Percentiles rank a stretch among this genome's conserved stretches.
These are phyloP conservation scores for Ochropleura plecta DNA, from an alignment of 2,888 invertebrate genomes.

Conservation along the genomic window DNA sequence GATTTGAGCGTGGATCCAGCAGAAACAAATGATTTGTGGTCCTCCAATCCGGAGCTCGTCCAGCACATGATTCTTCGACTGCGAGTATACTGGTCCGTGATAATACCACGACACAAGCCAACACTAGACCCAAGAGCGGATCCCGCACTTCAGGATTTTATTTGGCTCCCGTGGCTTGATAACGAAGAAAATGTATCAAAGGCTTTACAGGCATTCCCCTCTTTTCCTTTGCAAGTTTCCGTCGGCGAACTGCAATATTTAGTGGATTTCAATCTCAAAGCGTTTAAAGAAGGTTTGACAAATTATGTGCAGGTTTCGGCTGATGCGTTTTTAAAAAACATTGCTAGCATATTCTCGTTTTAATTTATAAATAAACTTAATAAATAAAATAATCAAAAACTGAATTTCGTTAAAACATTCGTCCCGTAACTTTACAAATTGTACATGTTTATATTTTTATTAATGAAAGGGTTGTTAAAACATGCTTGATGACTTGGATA, in stretches of 20 bases:
- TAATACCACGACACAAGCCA: conserved; percentile 68
- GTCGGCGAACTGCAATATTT: conserved; percentile 72
- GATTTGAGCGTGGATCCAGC: conserved; percentile 75
- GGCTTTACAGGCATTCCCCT: conserved; percentile 52
- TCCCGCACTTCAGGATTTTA: conserved; percentile 70
- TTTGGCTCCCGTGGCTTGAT: conserved; percentile 74
- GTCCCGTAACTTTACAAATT: conserved; percentile 20
- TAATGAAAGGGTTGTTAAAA: conserved; percentile 61
- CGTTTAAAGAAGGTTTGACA: conserved; percentile 69
- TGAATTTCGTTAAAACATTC: conserved; percentile 4
- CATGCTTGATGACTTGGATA: conserved; percentile 64
- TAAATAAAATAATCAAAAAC: neutral
- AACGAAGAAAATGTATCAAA: conserved; percentile 68
- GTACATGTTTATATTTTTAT: conserved; percentile 37
- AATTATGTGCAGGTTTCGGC: conserved; percentile 68
- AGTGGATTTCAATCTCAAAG: conserved; percentile 70
- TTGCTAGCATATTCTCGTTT: conserved; percentile 69
- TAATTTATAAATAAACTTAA: conserved; percentile 34
- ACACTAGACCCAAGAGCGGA: conserved; percentile 70
- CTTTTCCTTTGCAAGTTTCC: conserved; percentile 74
- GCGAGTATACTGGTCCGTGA: conserved; percentile 71
- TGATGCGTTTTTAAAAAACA: conserved; percentile 68
- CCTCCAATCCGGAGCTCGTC: conserved; percentile 69
- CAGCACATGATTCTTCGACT: conserved; percentile 70
- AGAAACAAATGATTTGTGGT: conserved; percentile 76